Percentiles rank a stretch among this genome's conserved stretches.
phyloP scores from a whole-genome alignment of 2,113 vertebrate genomes.

The Thymallus thymallus region DNA sequence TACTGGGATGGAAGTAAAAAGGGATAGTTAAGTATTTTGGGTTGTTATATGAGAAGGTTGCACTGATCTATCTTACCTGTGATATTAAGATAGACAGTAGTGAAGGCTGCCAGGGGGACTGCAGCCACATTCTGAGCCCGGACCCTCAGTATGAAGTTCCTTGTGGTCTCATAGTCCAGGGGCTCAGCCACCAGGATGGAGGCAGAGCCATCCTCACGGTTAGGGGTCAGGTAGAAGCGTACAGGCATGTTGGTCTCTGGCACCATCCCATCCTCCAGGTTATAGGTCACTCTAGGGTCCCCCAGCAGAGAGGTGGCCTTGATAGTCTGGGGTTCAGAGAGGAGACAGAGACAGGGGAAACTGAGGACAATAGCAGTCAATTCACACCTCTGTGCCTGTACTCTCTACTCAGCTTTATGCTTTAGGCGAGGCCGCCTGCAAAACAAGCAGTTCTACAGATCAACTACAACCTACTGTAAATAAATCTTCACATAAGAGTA shows the following conservation, averaged over 20 bases:
- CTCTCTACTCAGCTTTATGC: not conserved
- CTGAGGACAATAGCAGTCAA: not conserved
- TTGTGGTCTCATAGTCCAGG: slow-evolving; percentile 84
- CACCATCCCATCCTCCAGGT: slow-evolving; percentile 85
- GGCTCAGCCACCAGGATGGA: slow-evolving; percentile 86
- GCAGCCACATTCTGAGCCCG: slow-evolving; percentile 85
- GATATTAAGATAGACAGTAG: slow-evolving; percentile 77
- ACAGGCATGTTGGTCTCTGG: slow-evolving; percentile 87
- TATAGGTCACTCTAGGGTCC: slow-evolving; percentile 85
- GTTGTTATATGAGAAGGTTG: too few species aligned
- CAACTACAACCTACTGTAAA: slow-evolving; percentile 30
- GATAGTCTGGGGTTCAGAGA: slow-evolving; percentile 74
- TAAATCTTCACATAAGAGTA: slow-evolving; percentile 29
- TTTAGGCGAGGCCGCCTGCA: slow-evolving; percentile 2
- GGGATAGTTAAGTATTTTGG: too few species aligned
- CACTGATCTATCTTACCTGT: slow-evolving; percentile 73
- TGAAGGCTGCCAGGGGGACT: slow-evolving; percentile 82
- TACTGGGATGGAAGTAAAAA: too few species aligned
- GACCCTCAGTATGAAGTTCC: slow-evolving; percentile 80
- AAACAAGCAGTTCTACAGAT: slow-evolving; percentile 16
- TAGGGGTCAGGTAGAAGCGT: slow-evolving; percentile 86
- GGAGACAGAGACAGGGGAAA: not conserved
- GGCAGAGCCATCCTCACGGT: slow-evolving; percentile 83
- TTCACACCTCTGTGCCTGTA: not conserved
- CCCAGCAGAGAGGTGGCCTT: slow-evolving; percentile 85